Percentiles rank a stretch among this genome's conserved stretches.
These are phyloP conservation scores for Rhinoraja longicauda DNA, from an alignment of 2,797 vertebrate genomes.

Conservation along the genomic window DNA sequence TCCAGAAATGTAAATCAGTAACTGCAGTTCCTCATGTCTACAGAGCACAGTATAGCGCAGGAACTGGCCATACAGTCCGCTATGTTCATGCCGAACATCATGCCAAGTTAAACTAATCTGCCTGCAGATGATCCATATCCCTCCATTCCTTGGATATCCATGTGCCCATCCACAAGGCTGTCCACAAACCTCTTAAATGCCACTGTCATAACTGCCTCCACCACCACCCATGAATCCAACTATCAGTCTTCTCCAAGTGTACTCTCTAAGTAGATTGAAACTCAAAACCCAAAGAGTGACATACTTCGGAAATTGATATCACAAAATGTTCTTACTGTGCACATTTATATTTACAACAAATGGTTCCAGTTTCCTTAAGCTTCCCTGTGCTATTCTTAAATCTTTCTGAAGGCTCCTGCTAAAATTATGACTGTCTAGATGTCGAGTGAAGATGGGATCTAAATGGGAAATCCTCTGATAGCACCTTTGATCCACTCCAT, in stretches of 20 bases:
- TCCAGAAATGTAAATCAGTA: no score
- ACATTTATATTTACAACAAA: constrained; percentile 29
- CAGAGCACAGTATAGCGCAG: no score
- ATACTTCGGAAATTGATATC: constrained; percentile 12
- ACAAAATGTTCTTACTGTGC: constrained; percentile 26
- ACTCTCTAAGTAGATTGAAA: background rate
- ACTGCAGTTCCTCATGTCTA: no score
- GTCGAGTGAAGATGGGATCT: background rate
- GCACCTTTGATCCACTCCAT: background rate
- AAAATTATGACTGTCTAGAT: background rate
- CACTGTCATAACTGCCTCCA: no score
- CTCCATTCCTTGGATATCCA: no score
- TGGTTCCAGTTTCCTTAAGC: constrained; percentile 28
- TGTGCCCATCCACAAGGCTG: no score
- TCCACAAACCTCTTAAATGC: no score
- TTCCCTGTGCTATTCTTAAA: constrained; percentile 10
- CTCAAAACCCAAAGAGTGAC: background rate
- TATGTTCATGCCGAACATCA: no score
- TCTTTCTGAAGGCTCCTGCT: background rate
- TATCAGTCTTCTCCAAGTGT: background rate
- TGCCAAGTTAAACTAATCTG: no score
- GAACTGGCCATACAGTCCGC: no score
- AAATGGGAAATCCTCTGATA: background rate
- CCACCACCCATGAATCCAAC: no score
- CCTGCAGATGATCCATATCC: no score